Evolutionary conservation across 1,140 invertebrate species (phyloP).

Genomic region (Drosophila lini): DNA sequence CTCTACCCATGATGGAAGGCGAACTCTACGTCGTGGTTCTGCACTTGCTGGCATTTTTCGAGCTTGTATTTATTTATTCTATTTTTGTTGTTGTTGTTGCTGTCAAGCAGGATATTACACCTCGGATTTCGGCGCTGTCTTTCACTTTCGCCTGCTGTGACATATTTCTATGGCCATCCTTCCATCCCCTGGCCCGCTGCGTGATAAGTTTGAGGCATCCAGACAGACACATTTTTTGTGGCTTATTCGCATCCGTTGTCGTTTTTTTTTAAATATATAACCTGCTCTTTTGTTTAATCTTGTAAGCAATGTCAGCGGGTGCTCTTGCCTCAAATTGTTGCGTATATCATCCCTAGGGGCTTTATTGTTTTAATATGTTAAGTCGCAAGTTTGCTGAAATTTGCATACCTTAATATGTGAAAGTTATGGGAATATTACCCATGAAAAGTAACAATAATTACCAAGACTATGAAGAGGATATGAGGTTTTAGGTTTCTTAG

Average conservation of each 20-base stretch:
- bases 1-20: constrained; percentile 22
- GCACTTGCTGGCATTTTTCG: constrained; percentile 24
- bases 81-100: constrained; percentile 27
- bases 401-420: constrained; percentile 37
- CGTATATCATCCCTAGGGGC: constrained; percentile 43
- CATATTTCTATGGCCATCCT: constrained; percentile 72
- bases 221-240: constrained; percentile 61
- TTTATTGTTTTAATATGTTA: constrained; percentile 78
- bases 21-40: constrained; percentile 16
- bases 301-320: constrained; percentile 75
- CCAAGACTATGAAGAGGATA: not conserved
- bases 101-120: constrained; percentile 77
- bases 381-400: constrained; percentile 39
- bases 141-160: constrained; percentile 78
- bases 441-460: constrained; percentile 5
- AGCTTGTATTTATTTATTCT: constrained; percentile 20
- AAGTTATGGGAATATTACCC: constrained; percentile 8
- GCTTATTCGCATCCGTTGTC: constrained; percentile 37
- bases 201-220: constrained; percentile 52
- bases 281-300: constrained; percentile 54
- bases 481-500: not conserved
- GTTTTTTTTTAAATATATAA: constrained; percentile 39
- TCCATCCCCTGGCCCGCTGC: constrained; percentile 25
- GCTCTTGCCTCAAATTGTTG: constrained; percentile 58
- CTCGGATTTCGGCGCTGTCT: constrained; percentile 74